Evolutionary conservation across 1,140 invertebrate species (phyloP).

Genomic region (Aphelenchoides besseyi): DNA sequence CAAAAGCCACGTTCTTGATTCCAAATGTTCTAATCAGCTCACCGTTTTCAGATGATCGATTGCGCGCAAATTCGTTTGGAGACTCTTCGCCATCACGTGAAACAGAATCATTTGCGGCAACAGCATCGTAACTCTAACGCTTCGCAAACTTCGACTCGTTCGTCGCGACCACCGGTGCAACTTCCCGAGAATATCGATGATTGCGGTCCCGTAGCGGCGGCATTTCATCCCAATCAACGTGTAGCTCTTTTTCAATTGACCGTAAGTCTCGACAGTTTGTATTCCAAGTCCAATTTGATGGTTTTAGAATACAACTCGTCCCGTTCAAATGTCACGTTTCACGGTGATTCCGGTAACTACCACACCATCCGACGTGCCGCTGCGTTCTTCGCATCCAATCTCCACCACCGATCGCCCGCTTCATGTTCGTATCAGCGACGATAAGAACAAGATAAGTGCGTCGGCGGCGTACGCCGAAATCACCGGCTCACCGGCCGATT

Average conservation of each 20-base stretch:
- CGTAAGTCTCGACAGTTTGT: neutral
- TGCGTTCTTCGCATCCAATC: neutral
- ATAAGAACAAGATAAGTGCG: neutral
- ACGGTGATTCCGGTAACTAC: constrained; percentile 14
- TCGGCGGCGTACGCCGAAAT: constrained; percentile 7
- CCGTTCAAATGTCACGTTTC: constrained; percentile 5
- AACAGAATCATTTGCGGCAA: neutral
- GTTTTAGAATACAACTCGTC: constrained; percentile 6
- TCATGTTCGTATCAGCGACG: neutral
- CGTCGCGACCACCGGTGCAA: neutral
- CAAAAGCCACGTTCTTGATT: too few species aligned
- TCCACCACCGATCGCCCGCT: neutral
- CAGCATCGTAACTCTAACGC: neutral
- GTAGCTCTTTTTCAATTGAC: neutral
- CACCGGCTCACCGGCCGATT: constrained; percentile 4
- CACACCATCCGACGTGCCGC: neutral
- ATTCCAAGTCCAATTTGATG: neutral
- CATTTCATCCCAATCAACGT: neutral
- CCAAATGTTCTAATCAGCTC: neutral
- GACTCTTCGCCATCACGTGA: constrained; percentile 6
- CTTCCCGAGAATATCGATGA: neutral
- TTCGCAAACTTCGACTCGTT: neutral
- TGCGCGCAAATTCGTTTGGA: constrained; percentile 22
- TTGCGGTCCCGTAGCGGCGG: neutral
- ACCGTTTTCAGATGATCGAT: constrained; percentile 18